Evolutionary conservation across 2,888 invertebrate species (phyloP), one percentile per base, ranked within the genome.

Genomic region (Polietes domitor): DNA sequence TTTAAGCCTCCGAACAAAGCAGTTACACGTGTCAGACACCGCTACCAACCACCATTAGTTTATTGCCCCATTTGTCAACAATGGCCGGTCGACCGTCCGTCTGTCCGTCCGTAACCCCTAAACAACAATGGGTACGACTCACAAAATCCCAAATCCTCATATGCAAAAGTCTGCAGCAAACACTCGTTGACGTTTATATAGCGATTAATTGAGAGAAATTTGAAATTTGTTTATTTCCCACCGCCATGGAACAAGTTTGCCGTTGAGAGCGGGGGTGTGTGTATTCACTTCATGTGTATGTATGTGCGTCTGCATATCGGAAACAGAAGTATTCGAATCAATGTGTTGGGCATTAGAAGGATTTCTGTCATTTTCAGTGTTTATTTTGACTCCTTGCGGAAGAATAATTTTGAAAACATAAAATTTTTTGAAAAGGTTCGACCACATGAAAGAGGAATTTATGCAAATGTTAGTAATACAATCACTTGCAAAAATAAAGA

Each of bases 1-100:
- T 68, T 15, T 68, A 41, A 41, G 24, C 19, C 68, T 43, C 43
- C 3, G 26, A 26, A 41, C 1, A 43, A 68, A 68, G 43, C 19
- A 68, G 68, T 21, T 68, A 41, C 68, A 68, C 68, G 68, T 37
- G 68, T 68, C 68, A 19, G 19, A 21, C 43, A 43, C 43, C 37
- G 41, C 37, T 37, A 37, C 7, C 41, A n/a, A 32, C 12, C 65
- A 43, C 61, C 43, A 68, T 68, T 47, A 47, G 47, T 47, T 68
- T 19, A 21, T 37, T 19, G 47, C 47, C 24, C 68, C 21, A 68
- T 37, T 68, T 68, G 43, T 43, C 43, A 43, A 68, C 68, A 41
- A 41, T 68, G 43, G 24, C 10, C 37, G 68, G 21, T 15, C 41
- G 41, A 17, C 12, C 37, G 53, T 7, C 21, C 53, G 53, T 58